Percentiles rank a stretch among this genome's conserved stretches.
Conservation (phyloP, 2,113 vertebrate species). For the Salvator merianae region DNA sequence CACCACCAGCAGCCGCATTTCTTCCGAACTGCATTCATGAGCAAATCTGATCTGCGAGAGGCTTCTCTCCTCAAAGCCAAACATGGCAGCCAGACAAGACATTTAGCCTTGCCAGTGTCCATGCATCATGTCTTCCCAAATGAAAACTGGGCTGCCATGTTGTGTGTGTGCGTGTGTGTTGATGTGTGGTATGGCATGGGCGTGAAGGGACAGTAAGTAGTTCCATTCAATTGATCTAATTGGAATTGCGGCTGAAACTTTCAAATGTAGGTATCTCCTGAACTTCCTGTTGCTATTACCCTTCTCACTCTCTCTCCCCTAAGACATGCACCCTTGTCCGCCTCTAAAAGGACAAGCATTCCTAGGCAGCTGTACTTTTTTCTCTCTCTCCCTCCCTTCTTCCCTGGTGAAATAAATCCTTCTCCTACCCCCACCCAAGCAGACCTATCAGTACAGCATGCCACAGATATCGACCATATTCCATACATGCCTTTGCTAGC, state of each 20-base stretch:
- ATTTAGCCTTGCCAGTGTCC: neutral
- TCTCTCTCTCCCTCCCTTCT: neutral
- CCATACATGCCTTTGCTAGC: constrained; percentile 23
- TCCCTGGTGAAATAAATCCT: neutral
- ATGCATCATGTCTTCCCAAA: neutral
- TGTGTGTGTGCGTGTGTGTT: too few relatives aligned
- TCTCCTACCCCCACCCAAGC: neutral
- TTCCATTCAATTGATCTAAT: constrained; percentile 9
- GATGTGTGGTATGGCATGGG: too few relatives aligned
- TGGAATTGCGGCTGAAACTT: constrained; percentile 17
- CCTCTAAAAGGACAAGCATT: neutral
- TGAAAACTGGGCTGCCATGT: neutral
- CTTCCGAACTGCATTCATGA: neutral
- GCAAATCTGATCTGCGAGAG: neutral
- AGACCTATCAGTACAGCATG: constrained; percentile 22
- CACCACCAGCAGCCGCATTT: neutral
- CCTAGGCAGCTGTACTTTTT: neutral
- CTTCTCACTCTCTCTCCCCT: neutral
- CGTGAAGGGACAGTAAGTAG: neutral
- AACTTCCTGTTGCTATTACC: constrained; percentile 3
- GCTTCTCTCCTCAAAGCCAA: neutral
- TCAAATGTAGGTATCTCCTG: neutral
- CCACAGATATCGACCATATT: constrained; percentile 30
- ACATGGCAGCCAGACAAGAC: neutral
- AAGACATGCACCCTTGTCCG: neutral